Conservation (phyloP, 2,888 invertebrate species). For the Hemicrepidius hirtus region DNA sequence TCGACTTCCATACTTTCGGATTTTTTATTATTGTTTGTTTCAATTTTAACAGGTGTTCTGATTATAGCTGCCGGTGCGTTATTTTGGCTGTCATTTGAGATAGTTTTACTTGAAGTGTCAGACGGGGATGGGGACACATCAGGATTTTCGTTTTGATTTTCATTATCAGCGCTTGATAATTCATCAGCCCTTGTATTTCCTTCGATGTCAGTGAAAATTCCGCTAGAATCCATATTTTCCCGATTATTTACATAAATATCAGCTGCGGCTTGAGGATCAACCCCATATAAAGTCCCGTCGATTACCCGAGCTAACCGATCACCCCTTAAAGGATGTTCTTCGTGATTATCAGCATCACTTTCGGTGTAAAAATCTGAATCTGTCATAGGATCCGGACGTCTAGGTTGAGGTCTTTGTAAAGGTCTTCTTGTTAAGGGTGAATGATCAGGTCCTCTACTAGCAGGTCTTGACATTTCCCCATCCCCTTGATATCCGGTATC, state of each 20-base stretch:
- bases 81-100: constrained; percentile 74
- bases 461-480: constrained; percentile 91
- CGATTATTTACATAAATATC: constrained; percentile 74
- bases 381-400: constrained; percentile 89
- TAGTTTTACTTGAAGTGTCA: constrained; percentile 76
- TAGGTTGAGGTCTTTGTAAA: constrained; percentile 73
- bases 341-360: constrained; percentile 91
- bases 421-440: constrained; percentile 77
- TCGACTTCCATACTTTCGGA: constrained; percentile 45
- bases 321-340: constrained; percentile 80
- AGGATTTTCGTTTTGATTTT: constrained; percentile 60
- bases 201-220: constrained; percentile 91
- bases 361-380: constrained; percentile 94
- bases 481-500: constrained; percentile 97
- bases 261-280: constrained; percentile 73
- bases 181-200: constrained; percentile 77
- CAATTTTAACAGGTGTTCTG: constrained; percentile 15
- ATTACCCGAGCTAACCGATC: constrained; percentile 89
- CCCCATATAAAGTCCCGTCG: constrained; percentile 91
- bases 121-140: constrained; percentile 79
- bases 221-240: constrained; percentile 94
- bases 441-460: constrained; percentile 87
- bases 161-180: constrained; percentile 57
- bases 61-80: constrained; percentile 54
- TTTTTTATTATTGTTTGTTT: constrained; percentile 43